These are phyloP conservation scores for Hemaris fuciformis DNA, from an alignment of 2,888 invertebrate species.

Conservation along the genomic window DNA sequence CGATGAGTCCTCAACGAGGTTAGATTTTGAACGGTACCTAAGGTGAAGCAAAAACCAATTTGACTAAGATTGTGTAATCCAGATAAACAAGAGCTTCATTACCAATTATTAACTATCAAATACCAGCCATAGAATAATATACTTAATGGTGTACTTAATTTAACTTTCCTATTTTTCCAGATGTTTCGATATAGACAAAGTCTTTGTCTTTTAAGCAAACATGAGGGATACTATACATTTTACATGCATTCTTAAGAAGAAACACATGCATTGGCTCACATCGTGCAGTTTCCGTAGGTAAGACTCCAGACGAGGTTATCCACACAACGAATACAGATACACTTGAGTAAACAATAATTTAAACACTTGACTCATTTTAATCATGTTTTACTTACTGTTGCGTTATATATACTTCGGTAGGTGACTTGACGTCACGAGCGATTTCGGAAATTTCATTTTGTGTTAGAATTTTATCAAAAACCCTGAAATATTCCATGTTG, in stretches of 20 bases:
- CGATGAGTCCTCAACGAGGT: no score
- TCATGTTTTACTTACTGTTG: not conserved
- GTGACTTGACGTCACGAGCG: not conserved
- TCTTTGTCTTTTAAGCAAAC: not conserved
- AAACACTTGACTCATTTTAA: slow-evolving; percentile 16
- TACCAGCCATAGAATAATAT: not conserved
- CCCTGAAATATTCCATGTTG: no score
- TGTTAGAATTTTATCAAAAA: no score
- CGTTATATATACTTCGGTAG: not conserved
- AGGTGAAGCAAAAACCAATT: no score
- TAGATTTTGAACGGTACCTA: no score
- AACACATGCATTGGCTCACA: not conserved
- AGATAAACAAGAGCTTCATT: no score
- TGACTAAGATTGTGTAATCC: no score
- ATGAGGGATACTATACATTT: not conserved
- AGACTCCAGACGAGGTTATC: slow-evolving; percentile 15
- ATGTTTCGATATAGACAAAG: not conserved
- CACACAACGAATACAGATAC: slow-evolving; percentile 15
- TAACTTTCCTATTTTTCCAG: not conserved
- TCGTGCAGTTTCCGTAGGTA: slow-evolving; percentile 1
- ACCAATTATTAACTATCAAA: not conserved
- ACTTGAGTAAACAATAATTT: slow-evolving; percentile 28
- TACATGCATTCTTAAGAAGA: not conserved
- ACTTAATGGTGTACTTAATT: no score
- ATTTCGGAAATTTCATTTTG: not conserved